Conservation (phyloP, 2,888 invertebrate species). For the Andrena flavipes region DNA sequence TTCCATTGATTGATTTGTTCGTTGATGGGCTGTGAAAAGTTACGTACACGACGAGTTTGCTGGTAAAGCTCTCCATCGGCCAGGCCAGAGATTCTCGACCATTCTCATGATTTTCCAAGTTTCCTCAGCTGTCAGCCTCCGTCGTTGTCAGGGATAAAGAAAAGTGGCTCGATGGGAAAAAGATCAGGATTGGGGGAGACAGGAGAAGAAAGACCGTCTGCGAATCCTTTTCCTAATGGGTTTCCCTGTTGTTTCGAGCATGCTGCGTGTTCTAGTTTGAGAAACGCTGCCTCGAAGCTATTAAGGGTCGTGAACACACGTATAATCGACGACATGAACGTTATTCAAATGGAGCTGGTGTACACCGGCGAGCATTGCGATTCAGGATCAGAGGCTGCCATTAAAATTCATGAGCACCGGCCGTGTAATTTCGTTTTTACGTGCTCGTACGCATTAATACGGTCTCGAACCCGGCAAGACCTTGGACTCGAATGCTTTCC, state of each 20-base stretch:
- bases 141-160: not conserved
- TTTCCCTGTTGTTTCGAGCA: not conserved
- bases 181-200: too few relatives aligned
- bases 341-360: constrained; percentile 47
- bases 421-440: constrained; percentile 54
- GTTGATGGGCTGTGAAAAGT: constrained; percentile 19
- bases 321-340: constrained; percentile 48
- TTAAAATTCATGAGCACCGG: constrained; percentile 53
- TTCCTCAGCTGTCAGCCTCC: not conserved
- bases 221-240: not conserved
- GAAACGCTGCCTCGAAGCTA: constrained; percentile 16
- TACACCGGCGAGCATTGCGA: constrained; percentile 47
- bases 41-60: not conserved
- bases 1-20: not conserved
- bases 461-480: not conserved
- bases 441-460: constrained; percentile 35
- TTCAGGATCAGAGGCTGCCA: constrained; percentile 44
- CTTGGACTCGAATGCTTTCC: not conserved
- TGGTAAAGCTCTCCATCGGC: constrained; percentile 2
- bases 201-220: too few relatives aligned
- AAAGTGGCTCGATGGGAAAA: too few relatives aligned
- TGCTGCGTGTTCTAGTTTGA: constrained; percentile 2
- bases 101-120: not conserved
- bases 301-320: constrained; percentile 44
- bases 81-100: not conserved